Evolutionary conservation across 2,888 invertebrate genomes (phyloP), one percentile per base, ranked within the genome.

Genomic region (Bombyx huttoni): DNA sequence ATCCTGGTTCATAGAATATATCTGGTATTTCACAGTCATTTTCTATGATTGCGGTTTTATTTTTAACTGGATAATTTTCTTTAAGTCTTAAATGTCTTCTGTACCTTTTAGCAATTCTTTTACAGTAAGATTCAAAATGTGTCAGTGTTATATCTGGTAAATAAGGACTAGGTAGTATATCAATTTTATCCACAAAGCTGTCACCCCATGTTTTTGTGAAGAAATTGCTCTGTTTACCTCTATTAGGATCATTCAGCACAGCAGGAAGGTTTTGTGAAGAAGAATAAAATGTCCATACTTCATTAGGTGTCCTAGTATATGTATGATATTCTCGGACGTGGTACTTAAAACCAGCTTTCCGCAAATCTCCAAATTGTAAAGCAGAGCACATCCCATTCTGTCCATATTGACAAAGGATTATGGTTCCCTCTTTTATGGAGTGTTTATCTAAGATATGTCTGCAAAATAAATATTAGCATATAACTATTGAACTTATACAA

Each of bases 131-230:
- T 63, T 96, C 95, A 83, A 99, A 98, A 80, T 97, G 95, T 48
- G 92, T 91, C 73, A 92, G 90, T 13, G 92, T 92, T 54, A 98
- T 93, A 66, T 96, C 94, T 47, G 96, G 96, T 62, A 98, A 84
- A 75, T 94, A 93, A 0, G 93, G 92, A 65, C 95, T 95, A 60
- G 93, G 92, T 46, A 92, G 91, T 64, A 98, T 91, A 49, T 92
- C 91, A 34, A 91, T 89, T 66, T 94, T 93, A 58, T 98, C 98
- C 14, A 97, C 91, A 81, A 99, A 99, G 54, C 92, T 90, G 68
- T 98, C 98, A 48, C 99, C 99, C 99, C 99, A 99, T 56, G 97
- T 97, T 78, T 96, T 97, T 0, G 98, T 98, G 71, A 99, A 98
- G 72, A 99, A 97, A 78, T 98, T 93, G 58, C 91, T 91, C 77